These are phyloP conservation scores for Paramisgurnus dabryanus DNA, from an alignment of 2,113 vertebrate species.

Conservation along the genomic window DNA sequence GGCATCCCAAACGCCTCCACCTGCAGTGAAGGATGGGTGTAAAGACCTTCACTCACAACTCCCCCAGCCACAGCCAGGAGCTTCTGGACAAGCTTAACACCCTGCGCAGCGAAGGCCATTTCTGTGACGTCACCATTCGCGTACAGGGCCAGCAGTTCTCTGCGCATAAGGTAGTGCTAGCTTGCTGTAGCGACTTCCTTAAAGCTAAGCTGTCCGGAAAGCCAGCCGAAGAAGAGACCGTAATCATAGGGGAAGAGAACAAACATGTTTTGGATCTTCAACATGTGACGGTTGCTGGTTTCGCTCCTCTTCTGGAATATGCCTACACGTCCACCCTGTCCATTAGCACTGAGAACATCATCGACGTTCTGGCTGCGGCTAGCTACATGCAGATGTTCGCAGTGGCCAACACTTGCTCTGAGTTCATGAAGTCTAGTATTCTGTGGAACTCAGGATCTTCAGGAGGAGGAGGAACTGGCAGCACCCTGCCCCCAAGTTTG, in stretches of 20 bases:
- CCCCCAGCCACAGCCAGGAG: conserved; percentile 88
- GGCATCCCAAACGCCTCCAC: conserved; percentile 17
- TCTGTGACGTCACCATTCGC: conserved; percentile 88
- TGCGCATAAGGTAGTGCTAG: conserved; percentile 88
- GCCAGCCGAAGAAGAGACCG: conserved; percentile 75
- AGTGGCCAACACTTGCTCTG: conserved; percentile 95
- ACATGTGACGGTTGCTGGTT: conserved; percentile 96
- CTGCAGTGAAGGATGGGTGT: conserved; percentile 78
- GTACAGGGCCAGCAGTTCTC: conserved; percentile 89
- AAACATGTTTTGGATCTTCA: conserved; percentile 94
- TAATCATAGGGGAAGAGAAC: conserved; percentile 54
- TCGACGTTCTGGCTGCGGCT: conserved; percentile 94
- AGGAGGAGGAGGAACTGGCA: conserved; percentile 44
- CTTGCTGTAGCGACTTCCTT: conserved; percentile 89
- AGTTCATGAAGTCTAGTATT: conserved; percentile 99
- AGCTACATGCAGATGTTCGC: conserved; percentile 99
- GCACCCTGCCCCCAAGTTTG: conserved; percentile 67
- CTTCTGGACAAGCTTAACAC: conserved; percentile 88
- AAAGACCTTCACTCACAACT: conserved; percentile 90
- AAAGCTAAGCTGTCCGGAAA: conserved; percentile 85
- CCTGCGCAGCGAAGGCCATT: conserved; percentile 86
- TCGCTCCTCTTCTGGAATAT: conserved; percentile 94
- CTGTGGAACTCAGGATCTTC: conserved; percentile 82
- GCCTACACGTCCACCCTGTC: conserved; percentile 97
- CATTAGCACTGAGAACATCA: conserved; percentile 98